Base-by-base conservation (phyloP, 2,888 invertebrate species). In the Pelosia muscerda region DNA sequence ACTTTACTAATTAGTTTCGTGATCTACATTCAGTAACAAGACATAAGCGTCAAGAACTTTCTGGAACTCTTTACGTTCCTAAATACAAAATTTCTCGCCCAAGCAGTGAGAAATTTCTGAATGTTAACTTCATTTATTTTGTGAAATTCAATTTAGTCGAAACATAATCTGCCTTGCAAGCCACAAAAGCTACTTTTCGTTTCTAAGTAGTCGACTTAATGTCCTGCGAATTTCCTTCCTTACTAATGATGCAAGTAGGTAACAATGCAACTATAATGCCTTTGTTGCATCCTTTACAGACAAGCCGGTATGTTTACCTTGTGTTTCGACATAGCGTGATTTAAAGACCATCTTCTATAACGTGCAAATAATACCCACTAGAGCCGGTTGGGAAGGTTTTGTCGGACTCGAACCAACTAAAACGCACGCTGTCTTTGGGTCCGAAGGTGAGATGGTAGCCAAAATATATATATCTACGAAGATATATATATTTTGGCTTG, bases 101-200 rank as follows among this genome's bases (percentile, higher is more conserved):
- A 9, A 23, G 54, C 26, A 8, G 57, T 8, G 49, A n/a, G 28
- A 57, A 57, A 15, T 57, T 26, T 57, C 28, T 63, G 53, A 38
- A 62, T 42, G 34, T 56, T 23, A 19, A 49, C 49, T 49, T 49
- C 49, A 49, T 49, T 49, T 49, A 49, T 49, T 54, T 22, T 62
- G 53, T 62, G 49, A 28, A 28, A 26, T 15, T 31, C 28, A 49
- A 49, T 49, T 49, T n/a, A 49, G n/a, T 55, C 55, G 25, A 55
- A 55, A 25, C 55, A 25, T 55, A 55, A 23, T 55, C 55, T 55
- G 55, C 49, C 49, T 49, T n/a, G 9, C 49, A 49, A 49, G 49
- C 49, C 49, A 49, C 42, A 42, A 42, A 42, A 42, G 42, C 42
- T 42, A 42, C 42, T 49, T 49, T 19, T 49, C 49, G n/a, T 49